Evolutionary conservation across 2,797 vertebrate genomes (phyloP).

Genomic region (Cynodonichthys magdalenae): DNA sequence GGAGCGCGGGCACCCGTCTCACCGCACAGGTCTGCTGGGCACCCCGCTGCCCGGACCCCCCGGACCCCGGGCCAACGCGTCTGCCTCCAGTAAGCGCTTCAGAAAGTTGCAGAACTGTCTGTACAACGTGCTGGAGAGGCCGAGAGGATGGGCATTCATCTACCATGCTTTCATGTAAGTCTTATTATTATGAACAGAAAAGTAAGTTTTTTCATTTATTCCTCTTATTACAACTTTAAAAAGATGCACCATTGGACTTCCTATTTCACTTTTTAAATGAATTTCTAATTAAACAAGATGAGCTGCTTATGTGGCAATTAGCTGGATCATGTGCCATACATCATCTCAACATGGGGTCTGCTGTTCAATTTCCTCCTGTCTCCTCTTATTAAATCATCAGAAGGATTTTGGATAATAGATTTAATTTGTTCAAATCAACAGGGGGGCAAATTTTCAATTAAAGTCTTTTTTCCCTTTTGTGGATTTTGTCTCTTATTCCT

Average conservation of each 20-base stretch:
- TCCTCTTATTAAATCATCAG: slow-evolving; percentile 47
- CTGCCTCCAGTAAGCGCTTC: slow-evolving; percentile 86
- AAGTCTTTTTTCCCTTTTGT: slow-evolving; percentile 6
- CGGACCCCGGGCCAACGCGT: slow-evolving; percentile 71
- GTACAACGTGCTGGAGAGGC: slow-evolving; percentile 97
- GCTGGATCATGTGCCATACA: slow-evolving; percentile 40
- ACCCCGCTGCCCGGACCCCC: slow-evolving; percentile 82
- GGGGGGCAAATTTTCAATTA: slow-evolving; percentile 6
- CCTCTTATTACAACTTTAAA: neutral
- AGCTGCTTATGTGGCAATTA: slow-evolving; percentile 58
- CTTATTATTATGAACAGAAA: neutral
- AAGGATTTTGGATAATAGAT: slow-evolving; percentile 23
- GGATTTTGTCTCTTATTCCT: neutral
- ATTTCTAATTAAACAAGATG: slow-evolving; percentile 62
- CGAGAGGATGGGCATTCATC: slow-evolving; percentile 95
- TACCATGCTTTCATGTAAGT: slow-evolving; percentile 99
- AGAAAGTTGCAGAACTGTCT: slow-evolving; percentile 93
- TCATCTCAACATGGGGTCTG: slow-evolving; percentile 60
- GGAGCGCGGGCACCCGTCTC: slow-evolving; percentile 82
- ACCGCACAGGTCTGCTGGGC: slow-evolving; percentile 84
- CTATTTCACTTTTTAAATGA: slow-evolving; percentile 38
- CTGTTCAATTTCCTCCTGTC: slow-evolving; percentile 52
- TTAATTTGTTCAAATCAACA: slow-evolving; percentile 35
- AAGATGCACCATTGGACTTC: slow-evolving; percentile 15
- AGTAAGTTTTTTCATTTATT: neutral